Conservation (phyloP, 2,797 vertebrate species). For the Aphelocoma californica region DNA sequence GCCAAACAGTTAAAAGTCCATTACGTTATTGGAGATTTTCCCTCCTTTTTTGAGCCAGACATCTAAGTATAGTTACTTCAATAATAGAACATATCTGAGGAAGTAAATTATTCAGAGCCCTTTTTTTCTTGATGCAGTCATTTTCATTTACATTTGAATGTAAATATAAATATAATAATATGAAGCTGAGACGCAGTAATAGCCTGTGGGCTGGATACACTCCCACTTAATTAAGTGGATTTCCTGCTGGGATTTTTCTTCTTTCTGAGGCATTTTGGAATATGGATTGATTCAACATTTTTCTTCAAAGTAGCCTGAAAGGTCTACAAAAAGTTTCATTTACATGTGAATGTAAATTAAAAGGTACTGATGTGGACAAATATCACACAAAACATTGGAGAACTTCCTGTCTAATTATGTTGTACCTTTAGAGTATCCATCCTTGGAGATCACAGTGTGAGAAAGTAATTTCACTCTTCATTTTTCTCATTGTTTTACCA, state of each 20-base stretch:
- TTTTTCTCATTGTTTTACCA: background rate
- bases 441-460: background rate
- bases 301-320: conserved; percentile 21
- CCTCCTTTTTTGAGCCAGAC: background rate
- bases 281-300: conserved; percentile 33
- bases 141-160: background rate
- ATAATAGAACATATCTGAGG: background rate
- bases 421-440: background rate
- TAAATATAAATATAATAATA: conserved; percentile 25
- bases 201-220: conserved; percentile 11
- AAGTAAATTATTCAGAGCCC: background rate
- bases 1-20: background rate
- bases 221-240: conserved; percentile 36
- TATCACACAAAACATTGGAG: background rate
- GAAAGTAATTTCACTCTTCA: background rate
- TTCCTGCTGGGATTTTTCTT: conserved; percentile 49
- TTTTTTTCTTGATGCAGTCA: background rate
- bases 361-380: background rate
- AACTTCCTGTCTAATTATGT: background rate
- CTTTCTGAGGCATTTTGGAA: conserved; percentile 1
- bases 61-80: background rate
- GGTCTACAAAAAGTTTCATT: background rate
- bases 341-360: background rate
- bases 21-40: background rate
- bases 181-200: conserved; percentile 10